Evolutionary conservation across 2,113 vertebrate genomes (phyloP).

Genomic region (Egretta garzetta): DNA sequence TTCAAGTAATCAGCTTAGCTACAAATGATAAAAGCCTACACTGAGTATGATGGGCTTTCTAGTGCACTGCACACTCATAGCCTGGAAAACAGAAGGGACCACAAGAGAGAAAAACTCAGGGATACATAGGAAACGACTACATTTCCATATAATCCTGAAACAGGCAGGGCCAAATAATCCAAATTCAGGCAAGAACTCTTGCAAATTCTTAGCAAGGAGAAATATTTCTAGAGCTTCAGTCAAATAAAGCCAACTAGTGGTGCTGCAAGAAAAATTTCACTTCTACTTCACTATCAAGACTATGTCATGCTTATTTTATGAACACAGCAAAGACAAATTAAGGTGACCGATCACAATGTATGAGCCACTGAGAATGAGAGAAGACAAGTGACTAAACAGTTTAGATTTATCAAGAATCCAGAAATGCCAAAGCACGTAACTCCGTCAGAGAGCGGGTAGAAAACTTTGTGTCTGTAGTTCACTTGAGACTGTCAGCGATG

Average conservation of each 20-base stretch:
- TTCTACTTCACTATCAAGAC: not conserved
- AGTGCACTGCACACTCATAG: not conserved
- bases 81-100: not conserved
- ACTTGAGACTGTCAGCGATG: not conserved
- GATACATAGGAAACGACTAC: not conserved
- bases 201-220: not conserved
- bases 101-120: not conserved
- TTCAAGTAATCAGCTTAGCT: not conserved
- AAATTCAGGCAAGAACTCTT: not conserved
- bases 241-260: not conserved
- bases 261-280: not conserved
- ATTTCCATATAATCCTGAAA: not conserved
- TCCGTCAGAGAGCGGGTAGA: not conserved
- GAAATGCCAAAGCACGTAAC: not conserved
- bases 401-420: not conserved
- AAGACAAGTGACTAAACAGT: not conserved
- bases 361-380: not conserved
- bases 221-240: not conserved
- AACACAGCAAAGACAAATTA: not conserved
- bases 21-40: not conserved
- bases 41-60: not conserved
- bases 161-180: not conserved
- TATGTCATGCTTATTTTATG: not conserved
- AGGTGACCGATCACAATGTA: not conserved
- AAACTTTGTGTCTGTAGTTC: not conserved